Conservation (phyloP, 1,140 invertebrate species). For the Drosophila truncata region DNA sequence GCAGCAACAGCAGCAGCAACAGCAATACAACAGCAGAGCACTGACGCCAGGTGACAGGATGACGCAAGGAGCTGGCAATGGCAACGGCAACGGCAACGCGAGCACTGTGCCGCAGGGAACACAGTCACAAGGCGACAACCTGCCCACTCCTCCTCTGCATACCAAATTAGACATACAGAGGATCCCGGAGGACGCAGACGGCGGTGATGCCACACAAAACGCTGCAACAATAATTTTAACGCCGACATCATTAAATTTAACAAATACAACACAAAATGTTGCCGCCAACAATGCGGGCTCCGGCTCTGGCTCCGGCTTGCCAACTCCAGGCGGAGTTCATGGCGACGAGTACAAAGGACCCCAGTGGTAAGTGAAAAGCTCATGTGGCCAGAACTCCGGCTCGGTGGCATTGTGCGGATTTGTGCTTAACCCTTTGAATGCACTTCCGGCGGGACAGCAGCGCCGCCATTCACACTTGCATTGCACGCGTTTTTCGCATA, state of each 20-base stretch:
- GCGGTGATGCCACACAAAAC: conserved; percentile 58
- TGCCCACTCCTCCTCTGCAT: conserved; percentile 49
- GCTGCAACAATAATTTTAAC: conserved; percentile 84
- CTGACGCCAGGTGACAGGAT: conserved; percentile 62
- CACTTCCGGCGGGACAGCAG: conserved; percentile 68
- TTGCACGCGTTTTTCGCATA: conserved; percentile 79
- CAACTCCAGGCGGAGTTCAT: conserved; percentile 28
- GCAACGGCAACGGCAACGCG: conserved; percentile 7
- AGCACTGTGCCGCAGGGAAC: conserved; percentile 27
- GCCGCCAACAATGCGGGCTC: conserved; percentile 42
- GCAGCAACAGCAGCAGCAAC: not conserved
- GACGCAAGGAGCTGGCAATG: conserved; percentile 49
- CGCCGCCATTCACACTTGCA: conserved; percentile 65
- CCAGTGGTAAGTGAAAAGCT: conserved; percentile 77
- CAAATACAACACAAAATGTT: conserved; percentile 75
- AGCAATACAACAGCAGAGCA: conserved; percentile 42
- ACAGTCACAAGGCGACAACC: conserved; percentile 27
- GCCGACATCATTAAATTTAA: conserved; percentile 84
- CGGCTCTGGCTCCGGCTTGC: conserved; percentile 4
- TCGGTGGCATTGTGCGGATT: conserved; percentile 52
- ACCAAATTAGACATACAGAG: conserved; percentile 83
- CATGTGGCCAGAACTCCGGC: conserved; percentile 51
- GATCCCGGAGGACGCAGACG: conserved; percentile 62
- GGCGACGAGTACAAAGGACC: conserved; percentile 75
- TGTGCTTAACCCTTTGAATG: conserved; percentile 78